Evolutionary conservation across 2,888 invertebrate genomes (phyloP).

Genomic region (Amblyteles armatorius): DNA sequence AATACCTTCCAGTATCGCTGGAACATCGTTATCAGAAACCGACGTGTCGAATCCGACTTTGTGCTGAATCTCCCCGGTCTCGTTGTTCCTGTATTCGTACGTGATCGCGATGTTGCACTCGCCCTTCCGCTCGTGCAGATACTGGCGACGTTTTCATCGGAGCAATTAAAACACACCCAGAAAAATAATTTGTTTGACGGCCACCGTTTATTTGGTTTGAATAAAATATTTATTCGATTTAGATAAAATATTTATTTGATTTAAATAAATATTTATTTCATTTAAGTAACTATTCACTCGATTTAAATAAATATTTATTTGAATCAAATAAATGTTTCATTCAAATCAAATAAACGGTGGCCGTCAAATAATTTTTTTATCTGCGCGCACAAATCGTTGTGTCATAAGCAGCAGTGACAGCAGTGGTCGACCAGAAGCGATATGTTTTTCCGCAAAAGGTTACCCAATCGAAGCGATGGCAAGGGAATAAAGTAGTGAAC

Average conservation of each 20-base stretch:
- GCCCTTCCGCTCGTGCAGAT: constrained; percentile 71
- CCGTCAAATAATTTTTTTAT: too few relatives aligned
- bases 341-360: too few relatives aligned
- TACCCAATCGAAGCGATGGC: constrained; percentile 29
- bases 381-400: constrained; percentile 18
- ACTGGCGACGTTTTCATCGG: constrained; percentile 62
- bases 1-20: constrained; percentile 68
- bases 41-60: constrained; percentile 68
- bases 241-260: too few relatives aligned
- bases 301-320: too few relatives aligned
- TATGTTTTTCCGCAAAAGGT: background rate
- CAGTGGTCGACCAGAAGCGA: background rate
- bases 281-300: too few relatives aligned
- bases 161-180: background rate
- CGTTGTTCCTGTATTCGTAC: constrained; percentile 62
- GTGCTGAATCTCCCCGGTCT: constrained; percentile 65
- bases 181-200: too few relatives aligned
- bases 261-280: too few relatives aligned
- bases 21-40: constrained; percentile 61
- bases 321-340: too few relatives aligned
- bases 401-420: background rate
- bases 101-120: constrained; percentile 70
- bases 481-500: background rate
- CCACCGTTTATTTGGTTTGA: too few relatives aligned
- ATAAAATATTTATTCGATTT: too few relatives aligned